A percentile compares a stretch with the other conserved stretches of the same genome.
Conservation (phyloP, 1,140 invertebrate species). For the Pachypsylla venusta region DNA sequence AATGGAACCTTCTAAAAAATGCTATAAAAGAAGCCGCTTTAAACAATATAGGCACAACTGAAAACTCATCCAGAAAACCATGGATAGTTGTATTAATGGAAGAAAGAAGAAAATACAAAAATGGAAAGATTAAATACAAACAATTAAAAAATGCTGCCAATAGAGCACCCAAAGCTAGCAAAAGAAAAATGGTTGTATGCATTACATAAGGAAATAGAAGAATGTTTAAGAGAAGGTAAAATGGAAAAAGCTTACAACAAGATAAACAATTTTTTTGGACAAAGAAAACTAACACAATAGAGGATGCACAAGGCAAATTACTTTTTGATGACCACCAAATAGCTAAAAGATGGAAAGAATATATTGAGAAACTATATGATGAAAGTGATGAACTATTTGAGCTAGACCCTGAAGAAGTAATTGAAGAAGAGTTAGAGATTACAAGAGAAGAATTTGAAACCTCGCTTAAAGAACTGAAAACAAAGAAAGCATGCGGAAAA, state of each 20-base stretch:
- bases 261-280: slow-evolving; percentile 12
- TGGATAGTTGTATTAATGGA: slow-evolving; percentile 13
- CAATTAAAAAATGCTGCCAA: slow-evolving; percentile 11
- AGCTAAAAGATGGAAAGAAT: slow-evolving; percentile 9
- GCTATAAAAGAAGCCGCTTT: background rate
- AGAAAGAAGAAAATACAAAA: slow-evolving; percentile 16
- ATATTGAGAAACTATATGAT: background rate
- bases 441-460: slow-evolving; percentile 19
- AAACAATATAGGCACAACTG: background rate
- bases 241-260: slow-evolving; percentile 10
- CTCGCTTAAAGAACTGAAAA: slow-evolving; percentile 24
- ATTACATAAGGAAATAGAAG: slow-evolving; percentile 11
- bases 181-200: slow-evolving; percentile 13
- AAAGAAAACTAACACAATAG: too few relatives aligned
- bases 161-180: slow-evolving; percentile 13
- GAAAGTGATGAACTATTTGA: slow-evolving; percentile 5
- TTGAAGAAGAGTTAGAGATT: background rate
- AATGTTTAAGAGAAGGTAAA: slow-evolving; percentile 9
- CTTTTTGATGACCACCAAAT: background rate
- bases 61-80: background rate
- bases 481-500: slow-evolving; percentile 25
- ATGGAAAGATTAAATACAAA: slow-evolving; percentile 10
- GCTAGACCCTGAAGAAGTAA: slow-evolving; percentile 15
- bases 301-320: background rate
- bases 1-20: background rate